phyloP scores from a whole-genome alignment of 2,888 invertebrate species.

The Pristionchus arcanus region DNA sequence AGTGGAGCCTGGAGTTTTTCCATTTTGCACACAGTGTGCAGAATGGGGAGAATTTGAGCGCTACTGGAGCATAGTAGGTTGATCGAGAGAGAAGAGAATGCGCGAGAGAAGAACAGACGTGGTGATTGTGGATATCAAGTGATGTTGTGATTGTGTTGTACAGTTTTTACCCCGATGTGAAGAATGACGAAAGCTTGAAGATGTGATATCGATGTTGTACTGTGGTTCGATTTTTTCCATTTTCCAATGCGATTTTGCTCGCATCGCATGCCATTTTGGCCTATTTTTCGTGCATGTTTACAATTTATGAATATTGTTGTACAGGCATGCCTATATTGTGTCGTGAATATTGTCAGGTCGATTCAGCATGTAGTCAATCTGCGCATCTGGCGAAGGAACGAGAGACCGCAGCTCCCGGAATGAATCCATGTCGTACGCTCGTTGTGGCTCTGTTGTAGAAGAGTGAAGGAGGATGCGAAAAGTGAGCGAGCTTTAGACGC shows the following conservation, averaged over 20 bases:
- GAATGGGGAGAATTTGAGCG: not conserved
- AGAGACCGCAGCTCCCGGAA: not conserved
- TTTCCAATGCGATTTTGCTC: conserved; percentile 7
- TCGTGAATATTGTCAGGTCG: conserved; percentile 28
- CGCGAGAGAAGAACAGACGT: not conserved
- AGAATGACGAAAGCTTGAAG: not conserved
- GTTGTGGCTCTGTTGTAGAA: conserved; percentile 9
- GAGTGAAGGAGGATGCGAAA: not conserved
- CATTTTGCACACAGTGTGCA: not conserved
- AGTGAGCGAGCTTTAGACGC: conserved; percentile 6
- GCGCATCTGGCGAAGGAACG: not conserved
- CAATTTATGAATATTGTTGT: not conserved
- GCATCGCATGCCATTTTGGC: conserved; percentile 17
- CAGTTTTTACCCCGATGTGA: not conserved
- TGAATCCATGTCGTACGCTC: conserved; percentile 36
- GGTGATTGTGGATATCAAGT: not conserved
- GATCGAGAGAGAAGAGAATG: not conserved
- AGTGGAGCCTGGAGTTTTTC: too few relatives aligned
- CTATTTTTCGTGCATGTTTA: not conserved
- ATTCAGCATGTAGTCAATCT: conserved; percentile 42
- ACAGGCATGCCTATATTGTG: not conserved
- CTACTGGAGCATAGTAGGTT: not conserved
- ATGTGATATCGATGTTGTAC: not conserved
- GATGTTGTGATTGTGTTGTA: conserved; percentile 32
- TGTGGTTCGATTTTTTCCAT: not conserved